A percentile compares a stretch with the other conserved stretches of the same genome.
phyloP scores from a whole-genome alignment of 2,888 invertebrate genomes.

The Amphimallon solstitiale region DNA sequence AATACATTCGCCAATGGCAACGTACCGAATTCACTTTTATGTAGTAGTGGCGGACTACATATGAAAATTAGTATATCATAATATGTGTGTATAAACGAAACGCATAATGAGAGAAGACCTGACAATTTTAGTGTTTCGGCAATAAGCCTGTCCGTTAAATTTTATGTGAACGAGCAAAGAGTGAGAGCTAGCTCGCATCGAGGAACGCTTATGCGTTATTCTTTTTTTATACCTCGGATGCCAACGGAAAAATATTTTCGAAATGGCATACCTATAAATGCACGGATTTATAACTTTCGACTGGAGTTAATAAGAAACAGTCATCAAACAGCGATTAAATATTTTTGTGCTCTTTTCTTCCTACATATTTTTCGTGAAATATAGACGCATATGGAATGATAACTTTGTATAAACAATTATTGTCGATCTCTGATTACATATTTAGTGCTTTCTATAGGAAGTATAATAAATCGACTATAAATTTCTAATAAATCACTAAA shows the following conservation, averaged over 20 bases:
- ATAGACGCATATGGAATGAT: too few relatives aligned
- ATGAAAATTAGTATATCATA: not conserved
- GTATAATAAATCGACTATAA: too few relatives aligned
- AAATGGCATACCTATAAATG: not conserved
- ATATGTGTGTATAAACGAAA: too few relatives aligned
- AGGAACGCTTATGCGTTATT: not conserved
- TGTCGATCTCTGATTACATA: too few relatives aligned
- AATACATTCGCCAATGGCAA: not conserved
- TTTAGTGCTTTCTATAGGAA: too few relatives aligned
- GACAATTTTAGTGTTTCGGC: constrained; percentile 9
- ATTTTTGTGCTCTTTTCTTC: too few relatives aligned
- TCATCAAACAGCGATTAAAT: constrained; percentile 27
- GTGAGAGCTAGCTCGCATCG: not conserved
- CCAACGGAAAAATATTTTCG: constrained; percentile 1
- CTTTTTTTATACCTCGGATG: not conserved
- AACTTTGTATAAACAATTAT: too few relatives aligned
- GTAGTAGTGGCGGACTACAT: not conserved
- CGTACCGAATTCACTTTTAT: not conserved
- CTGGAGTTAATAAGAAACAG: constrained; percentile 18
- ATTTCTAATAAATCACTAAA: too few relatives aligned
- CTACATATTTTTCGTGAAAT: too few relatives aligned
- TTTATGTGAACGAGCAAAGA: not conserved
- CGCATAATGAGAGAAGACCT: too few relatives aligned
- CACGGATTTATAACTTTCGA: constrained; percentile 9
- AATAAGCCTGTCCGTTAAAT: not conserved